Conservation (phyloP, 2,113 vertebrate species). For the Salvelinus namaycush region DNA sequence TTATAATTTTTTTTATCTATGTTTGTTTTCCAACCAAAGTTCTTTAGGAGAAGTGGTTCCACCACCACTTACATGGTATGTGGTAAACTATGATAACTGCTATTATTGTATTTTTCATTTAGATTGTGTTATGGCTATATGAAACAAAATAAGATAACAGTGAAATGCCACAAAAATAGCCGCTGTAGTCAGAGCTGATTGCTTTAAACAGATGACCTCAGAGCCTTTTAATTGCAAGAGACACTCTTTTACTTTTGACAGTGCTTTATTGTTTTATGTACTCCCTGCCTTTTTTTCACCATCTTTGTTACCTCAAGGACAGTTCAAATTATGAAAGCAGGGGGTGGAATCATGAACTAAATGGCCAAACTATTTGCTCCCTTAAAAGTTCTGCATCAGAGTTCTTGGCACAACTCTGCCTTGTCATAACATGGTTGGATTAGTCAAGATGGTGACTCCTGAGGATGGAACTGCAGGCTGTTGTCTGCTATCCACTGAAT, state of each 20-base stretch:
- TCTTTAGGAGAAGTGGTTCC: slow-evolving; percentile 19
- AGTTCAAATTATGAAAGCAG: too few species aligned
- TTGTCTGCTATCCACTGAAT: too few species aligned
- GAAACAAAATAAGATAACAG: background rate
- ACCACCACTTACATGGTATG: background rate
- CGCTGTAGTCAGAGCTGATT: background rate
- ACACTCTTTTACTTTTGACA: background rate
- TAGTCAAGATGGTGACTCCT: too few species aligned
- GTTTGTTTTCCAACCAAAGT: slow-evolving; percentile 1
- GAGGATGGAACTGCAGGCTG: too few species aligned
- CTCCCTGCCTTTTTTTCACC: background rate
- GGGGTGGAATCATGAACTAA: too few species aligned
- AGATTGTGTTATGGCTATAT: background rate
- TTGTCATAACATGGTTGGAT: too few species aligned
- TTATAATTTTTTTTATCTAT: slow-evolving; percentile 18
- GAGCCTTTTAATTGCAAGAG: background rate
- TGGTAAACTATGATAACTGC: background rate
- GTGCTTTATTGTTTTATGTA: background rate
- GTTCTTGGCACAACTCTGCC: too few species aligned
- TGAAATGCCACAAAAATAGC: background rate
- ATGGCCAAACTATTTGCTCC: too few species aligned
- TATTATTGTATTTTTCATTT: background rate
- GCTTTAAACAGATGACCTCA: background rate
- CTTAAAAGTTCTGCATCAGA: too few species aligned
- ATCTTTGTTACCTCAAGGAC: too few species aligned